Percentiles rank a stretch among this genome's conserved stretches.
These are phyloP conservation scores for Colaptes auratus DNA, from an alignment of 2,113 vertebrate species.

Conservation along the genomic window DNA sequence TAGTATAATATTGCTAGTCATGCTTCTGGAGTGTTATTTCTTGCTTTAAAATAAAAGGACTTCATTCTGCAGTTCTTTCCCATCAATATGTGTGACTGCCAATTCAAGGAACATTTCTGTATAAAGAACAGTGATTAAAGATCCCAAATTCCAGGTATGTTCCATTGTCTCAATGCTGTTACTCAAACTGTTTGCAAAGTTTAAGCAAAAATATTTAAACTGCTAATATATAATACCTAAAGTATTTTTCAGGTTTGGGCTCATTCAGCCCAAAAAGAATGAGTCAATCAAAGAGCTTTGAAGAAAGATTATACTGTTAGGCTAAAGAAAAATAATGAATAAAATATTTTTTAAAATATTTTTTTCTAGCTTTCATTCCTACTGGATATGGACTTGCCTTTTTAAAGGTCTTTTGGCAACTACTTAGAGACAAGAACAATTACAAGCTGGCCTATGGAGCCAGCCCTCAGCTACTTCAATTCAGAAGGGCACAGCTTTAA, in stretches of 20 bases:
- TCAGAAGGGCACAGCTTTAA: neutral
- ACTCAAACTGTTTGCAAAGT: neutral
- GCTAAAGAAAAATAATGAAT: neutral
- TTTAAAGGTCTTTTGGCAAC: neutral
- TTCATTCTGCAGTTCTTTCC: slow-evolving; percentile 54
- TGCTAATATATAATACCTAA: neutral
- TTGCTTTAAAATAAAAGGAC: slow-evolving; percentile 43
- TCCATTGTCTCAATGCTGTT: slow-evolving; percentile 29
- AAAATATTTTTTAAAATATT: neutral
- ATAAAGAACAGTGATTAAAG: slow-evolving; percentile 52
- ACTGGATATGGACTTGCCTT: neutral
- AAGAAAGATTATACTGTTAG: neutral
- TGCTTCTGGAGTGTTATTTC: slow-evolving; percentile 53
- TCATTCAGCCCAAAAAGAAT: neutral
- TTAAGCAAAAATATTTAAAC: slow-evolving; percentile 19
- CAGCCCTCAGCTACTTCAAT: neutral
- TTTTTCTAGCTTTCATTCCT: neutral
- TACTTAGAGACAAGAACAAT: neutral
- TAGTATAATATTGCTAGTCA: slow-evolving; percentile 58
- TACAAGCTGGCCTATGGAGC: neutral
- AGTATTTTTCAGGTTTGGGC: neutral
- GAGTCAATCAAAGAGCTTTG: neutral
- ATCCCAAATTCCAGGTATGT: slow-evolving; percentile 34
- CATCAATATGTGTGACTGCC: slow-evolving; percentile 52
- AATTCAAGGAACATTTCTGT: slow-evolving; percentile 52